These are phyloP conservation scores for Laterallus jamaicensis DNA, from an alignment of 2,113 vertebrate species.

Conservation along the genomic window DNA sequence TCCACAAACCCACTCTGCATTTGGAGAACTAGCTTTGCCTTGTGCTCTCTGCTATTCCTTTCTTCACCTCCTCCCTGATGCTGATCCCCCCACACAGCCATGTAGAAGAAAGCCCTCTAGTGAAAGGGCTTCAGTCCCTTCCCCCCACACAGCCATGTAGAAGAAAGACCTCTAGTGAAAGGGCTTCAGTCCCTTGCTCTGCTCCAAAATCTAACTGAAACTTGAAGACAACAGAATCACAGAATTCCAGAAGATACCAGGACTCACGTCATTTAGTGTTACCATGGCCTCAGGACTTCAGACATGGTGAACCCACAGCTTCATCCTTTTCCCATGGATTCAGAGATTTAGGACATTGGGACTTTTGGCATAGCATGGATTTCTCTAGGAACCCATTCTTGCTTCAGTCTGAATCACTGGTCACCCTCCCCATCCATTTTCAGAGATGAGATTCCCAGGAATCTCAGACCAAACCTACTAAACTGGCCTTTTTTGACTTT, in stretches of 20 bases:
- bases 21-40: neutral
- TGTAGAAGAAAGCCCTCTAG: neutral
- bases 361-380: neutral
- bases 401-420: rapidly evolving
- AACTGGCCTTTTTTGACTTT: neutral
- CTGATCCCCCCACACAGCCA: neutral
- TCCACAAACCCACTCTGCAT: neutral
- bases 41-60: neutral
- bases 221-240: too few species aligned
- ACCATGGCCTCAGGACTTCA: neutral
- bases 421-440: neutral
- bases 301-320: neutral
- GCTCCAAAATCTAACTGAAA: neutral
- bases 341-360: rapidly evolving
- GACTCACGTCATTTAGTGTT: neutral
- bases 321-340: neutral
- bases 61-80: neutral
- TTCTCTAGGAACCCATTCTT: neutral
- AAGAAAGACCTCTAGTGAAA: neutral
- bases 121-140: neutral
- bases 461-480: neutral
- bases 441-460: neutral
- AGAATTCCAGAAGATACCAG: too few species aligned
- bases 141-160: neutral
- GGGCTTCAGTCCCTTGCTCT: neutral